Base-by-base conservation (phyloP, 1,140 invertebrate genomes). In the Venustaconcha ellipsiformis region DNA sequence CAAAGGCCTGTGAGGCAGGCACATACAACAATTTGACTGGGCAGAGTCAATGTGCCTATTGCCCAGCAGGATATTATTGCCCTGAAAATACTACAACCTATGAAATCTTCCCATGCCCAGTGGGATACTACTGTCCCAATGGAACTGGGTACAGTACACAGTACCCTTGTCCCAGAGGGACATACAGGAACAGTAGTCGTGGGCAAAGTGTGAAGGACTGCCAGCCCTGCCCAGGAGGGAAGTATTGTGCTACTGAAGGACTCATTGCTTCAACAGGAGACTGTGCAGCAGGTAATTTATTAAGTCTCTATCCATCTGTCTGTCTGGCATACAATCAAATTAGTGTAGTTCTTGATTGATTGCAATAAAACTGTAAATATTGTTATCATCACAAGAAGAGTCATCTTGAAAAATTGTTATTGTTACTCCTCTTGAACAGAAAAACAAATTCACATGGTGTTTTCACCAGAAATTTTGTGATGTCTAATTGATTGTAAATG, bases 1-100 rank as follows among this genome's bases (percentile, higher is more conserved):
- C 88, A 15, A 65, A 84, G 60, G 82, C 79, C 15, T 89, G 88
- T 81, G 78, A 77, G 23, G 70, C 85, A 17, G 88, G 88, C 17
- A 87, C 87, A 8, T 89, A 88, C 78, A 87, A 87, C 80, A 87
- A 87, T 63, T 69, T 87, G 14, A 88, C 87, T 6, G 64, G 65
- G 48, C 73, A 66, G n/a, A 20, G 86, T 82, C 76, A 78, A 13
- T 89, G 88, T 68, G 83, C 82, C 66, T 26, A 57, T 13, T 89
- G 88, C 78, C 85, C 85, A 14, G 70, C 83, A 1, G 79, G 86
- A 15, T 88, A 85, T 76, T 89, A 78, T 80, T 89, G 88, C 82
- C 84, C 84, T 48, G 84, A 84, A 23, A 88, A 88, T 74, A 86
- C 82, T 64, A 87, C 86, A 18, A 76, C 78, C 14, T 89, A 83